A percentile compares a stretch with the other conserved stretches of the same genome.
Conservation (phyloP, 2,113 vertebrate genomes). For the Aegotheles bennettii region DNA sequence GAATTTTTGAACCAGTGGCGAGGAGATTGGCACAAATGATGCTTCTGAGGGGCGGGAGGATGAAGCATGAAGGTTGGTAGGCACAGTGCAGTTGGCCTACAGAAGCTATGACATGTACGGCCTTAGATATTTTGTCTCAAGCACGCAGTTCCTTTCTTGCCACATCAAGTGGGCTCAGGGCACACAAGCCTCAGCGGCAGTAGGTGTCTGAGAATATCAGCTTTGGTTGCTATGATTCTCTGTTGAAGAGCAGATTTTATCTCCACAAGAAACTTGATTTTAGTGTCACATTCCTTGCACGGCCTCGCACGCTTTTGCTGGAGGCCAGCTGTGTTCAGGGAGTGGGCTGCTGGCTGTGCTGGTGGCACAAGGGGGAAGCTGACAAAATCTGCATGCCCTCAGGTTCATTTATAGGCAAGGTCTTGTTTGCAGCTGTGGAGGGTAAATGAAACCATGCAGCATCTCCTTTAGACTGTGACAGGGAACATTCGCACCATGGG, state of each 20-base stretch:
- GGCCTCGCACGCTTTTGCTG: not conserved
- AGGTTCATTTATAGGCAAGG: not conserved
- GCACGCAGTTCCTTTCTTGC: not conserved
- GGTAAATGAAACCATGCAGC: not conserved
- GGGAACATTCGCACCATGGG: accelerated
- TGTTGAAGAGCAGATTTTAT: not conserved
- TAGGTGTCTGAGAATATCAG: not conserved
- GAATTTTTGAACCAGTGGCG: not conserved
- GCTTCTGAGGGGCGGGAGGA: not conserved
- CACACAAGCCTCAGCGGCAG: accelerated
- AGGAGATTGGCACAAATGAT: not conserved
- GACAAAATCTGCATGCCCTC: not conserved
- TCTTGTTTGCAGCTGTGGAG: not conserved
- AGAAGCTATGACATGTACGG: accelerated
- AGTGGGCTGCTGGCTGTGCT: not conserved
- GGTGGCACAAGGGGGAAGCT: not conserved
- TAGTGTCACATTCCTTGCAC: accelerated
- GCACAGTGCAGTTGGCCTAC: not conserved
- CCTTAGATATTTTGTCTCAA: not conserved
- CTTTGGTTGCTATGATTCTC: not conserved
- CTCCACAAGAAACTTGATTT: not conserved
- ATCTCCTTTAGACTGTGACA: not conserved
- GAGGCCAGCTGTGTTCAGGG: not conserved
- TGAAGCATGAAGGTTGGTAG: not conserved
- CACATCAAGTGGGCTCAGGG: not conserved